These are phyloP conservation scores for Odobenus rosmarus DNA, from an alignment of 2,113 vertebrate species.

Conservation along the genomic window DNA sequence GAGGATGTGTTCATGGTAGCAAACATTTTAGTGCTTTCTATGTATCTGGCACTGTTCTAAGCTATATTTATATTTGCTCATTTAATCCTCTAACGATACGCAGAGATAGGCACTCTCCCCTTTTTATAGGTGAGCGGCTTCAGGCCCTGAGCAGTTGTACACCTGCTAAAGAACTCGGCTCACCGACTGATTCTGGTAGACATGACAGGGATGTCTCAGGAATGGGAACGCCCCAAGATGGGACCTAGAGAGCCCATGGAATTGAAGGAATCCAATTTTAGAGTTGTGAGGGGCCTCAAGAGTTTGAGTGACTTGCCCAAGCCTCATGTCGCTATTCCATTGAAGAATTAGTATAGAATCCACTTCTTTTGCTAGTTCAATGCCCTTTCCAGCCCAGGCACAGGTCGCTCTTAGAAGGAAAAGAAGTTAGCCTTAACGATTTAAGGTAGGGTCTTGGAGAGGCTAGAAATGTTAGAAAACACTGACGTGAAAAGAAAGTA, in stretches of 20 bases:
- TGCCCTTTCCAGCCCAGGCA: neutral
- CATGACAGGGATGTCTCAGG: neutral
- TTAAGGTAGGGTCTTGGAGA: neutral
- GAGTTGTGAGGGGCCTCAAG: neutral
- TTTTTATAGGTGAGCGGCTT: neutral
- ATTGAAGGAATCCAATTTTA: neutral
- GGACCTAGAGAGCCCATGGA: neutral
- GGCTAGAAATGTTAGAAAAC: conserved; percentile 6
- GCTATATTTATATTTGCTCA: neutral
- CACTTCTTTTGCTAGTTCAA: neutral
- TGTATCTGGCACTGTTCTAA: neutral
- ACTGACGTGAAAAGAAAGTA: neutral
- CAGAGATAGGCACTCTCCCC: neutral
- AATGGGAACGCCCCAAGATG: neutral
- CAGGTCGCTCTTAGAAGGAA: neutral
- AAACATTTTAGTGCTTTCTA: neutral
- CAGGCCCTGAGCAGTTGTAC: neutral
- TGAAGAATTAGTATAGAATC: neutral
- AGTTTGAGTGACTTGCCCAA: neutral
- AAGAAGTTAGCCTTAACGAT: neutral
- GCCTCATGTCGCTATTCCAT: neutral
- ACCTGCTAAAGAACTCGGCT: neutral
- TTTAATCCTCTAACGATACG: neutral
- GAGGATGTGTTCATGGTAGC: neutral
- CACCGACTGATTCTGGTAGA: neutral